Evolutionary conservation across 2,888 invertebrate genomes (phyloP).

Genomic region (Prenolepis imparis): DNA sequence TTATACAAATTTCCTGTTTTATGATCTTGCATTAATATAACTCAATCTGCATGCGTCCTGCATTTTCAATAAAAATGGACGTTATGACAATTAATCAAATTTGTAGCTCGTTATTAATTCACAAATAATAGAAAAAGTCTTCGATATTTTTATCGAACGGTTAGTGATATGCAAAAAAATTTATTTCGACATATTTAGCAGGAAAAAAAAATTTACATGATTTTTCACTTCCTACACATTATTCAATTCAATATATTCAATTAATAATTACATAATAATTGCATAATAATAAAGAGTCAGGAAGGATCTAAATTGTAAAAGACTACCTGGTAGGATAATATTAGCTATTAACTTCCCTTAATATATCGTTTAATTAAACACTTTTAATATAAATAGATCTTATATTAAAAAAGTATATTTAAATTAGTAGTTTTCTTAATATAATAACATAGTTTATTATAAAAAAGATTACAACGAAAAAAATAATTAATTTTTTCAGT

Average conservation of each 20-base stretch:
- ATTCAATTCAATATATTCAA: background rate
- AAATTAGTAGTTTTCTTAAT: background rate
- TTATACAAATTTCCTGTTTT: background rate
- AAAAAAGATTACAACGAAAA: too few species aligned
- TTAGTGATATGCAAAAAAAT: too few species aligned
- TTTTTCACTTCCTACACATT: background rate
- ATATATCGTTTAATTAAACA: too few species aligned
- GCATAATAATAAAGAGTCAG: background rate
- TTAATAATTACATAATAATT: background rate
- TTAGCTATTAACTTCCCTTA: too few species aligned
- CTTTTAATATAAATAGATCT: background rate
- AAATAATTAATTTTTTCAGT: too few species aligned
- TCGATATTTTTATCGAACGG: background rate
- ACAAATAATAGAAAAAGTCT: background rate
- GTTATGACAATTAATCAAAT: background rate
- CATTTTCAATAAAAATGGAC: background rate
- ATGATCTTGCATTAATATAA: background rate
- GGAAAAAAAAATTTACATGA: background rate
- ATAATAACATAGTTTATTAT: too few species aligned
- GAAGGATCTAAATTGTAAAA: too few species aligned
- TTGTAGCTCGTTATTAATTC: background rate
- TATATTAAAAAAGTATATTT: background rate
- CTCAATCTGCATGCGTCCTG: background rate
- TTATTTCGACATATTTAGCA: background rate
- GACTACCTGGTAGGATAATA: too few species aligned